Evolutionary conservation across 2,888 invertebrate genomes (phyloP).

Genomic region (Lamellibrachia columna): DNA sequence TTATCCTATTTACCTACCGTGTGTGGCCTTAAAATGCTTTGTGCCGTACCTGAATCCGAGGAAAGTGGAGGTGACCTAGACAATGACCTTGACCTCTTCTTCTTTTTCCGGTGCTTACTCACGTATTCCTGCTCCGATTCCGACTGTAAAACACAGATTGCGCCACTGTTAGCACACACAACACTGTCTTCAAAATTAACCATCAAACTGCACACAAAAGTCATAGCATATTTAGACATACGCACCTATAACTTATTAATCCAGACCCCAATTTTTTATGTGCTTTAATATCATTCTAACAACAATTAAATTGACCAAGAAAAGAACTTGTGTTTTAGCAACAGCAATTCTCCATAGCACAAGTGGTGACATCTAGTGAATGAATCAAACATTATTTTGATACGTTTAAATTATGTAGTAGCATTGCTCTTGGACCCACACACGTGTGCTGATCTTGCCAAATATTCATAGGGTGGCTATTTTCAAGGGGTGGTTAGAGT

Average conservation of each 20-base stretch:
- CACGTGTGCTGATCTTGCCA: too few relatives aligned
- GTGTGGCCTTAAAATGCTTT: not conserved
- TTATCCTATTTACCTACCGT: not conserved
- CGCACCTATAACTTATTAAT: not conserved
- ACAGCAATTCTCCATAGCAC: not conserved
- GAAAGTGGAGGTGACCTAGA: conserved; percentile 50
- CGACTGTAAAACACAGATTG: conserved; percentile 13
- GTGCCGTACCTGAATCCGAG: conserved; percentile 22
- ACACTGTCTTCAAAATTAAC: not conserved
- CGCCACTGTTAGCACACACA: not conserved
- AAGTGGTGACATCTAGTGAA: not conserved
- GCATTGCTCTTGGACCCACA: not conserved
- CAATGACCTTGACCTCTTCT: conserved; percentile 57
- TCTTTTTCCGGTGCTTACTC: conserved; percentile 51
- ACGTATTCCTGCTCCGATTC: conserved; percentile 27
- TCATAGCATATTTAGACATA: not conserved
- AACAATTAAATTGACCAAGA: not conserved
- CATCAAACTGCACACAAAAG: not conserved
- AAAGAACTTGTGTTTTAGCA: not conserved
- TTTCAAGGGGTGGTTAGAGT: too few relatives aligned
- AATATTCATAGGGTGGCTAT: too few relatives aligned
- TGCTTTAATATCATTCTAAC: too few relatives aligned
- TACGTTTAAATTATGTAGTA: not conserved
- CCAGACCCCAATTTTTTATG: too few relatives aligned
- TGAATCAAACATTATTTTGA: not conserved